Base-by-base conservation (phyloP, 2,888 invertebrate genomes). In the Trichacis sp. region DNA sequence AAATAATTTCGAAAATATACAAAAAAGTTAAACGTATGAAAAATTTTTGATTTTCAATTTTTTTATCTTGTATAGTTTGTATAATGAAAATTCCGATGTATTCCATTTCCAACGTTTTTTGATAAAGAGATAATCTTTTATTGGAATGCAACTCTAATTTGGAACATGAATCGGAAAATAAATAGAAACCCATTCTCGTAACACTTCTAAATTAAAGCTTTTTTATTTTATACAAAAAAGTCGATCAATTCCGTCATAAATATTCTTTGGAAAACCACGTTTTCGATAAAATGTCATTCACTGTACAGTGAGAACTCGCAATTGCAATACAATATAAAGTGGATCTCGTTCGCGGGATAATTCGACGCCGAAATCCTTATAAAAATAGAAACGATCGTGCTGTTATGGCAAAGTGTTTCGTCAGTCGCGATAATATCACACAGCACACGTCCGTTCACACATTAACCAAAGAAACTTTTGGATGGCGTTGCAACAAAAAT, bases 241-340 rank as follows among this genome's bases (percentile, higher is more conserved):
- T 14, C 30, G 12, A 14, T 24, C 1, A 48, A 48, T 48, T 48
- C 8, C n/a, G 8, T 42, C 57, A 61, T 54, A 65, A 60, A 61
- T 54, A 54, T n/a, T 65, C 51, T 65, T 64, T 60, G 64, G 64
- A 56, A 49, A 65, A 47, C 33, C 48, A 30, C n/a, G 36, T 46
- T 61, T 36, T 49, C 36, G 38, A 33, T 15, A 42, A 53, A 43
- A 18, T 11, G 18, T 18, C 40, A 14, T 43, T 14, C 14, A 15
- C 14, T 17, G 12, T 30, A 48, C 48, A 48, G 5, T 15, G 19
- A 20, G 24, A 46, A 24, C 2, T 24, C 24, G 12, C 11, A 24
- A 46, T 46, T 46, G 24, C 8, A 24, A 24, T 46, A 46, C n/a
- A 11, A n/a, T 36, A 36, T 11, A 12, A 11, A 11, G 4, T 36